Evolutionary conservation across 2,797 vertebrate species (phyloP).

Genomic region (Galago senegalensis): DNA sequence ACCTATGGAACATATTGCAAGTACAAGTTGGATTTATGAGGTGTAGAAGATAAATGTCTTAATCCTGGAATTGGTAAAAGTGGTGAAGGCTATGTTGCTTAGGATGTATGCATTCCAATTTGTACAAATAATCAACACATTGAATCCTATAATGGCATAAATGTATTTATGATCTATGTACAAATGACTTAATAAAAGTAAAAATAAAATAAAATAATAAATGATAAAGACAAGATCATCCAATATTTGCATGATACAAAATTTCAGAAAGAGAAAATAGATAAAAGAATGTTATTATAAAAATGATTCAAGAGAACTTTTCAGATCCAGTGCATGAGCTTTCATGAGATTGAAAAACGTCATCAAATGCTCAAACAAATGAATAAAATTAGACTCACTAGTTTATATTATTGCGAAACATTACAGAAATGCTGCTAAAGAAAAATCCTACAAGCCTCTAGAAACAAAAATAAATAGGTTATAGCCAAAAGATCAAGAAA

Average conservation of each 20-base stretch:
- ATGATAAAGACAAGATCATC: neutral
- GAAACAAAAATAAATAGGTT: neutral
- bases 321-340: neutral
- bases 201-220: too few species aligned
- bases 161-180: too few species aligned
- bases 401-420: neutral
- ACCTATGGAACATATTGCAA: too few species aligned
- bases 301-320: constrained; percentile 13
- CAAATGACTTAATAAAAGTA: too few species aligned
- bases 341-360: neutral
- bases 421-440: constrained; percentile 27
- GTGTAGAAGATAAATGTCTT: too few species aligned
- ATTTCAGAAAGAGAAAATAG: constrained; percentile 38
- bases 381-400: neutral
- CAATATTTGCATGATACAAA: neutral
- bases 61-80: too few species aligned
- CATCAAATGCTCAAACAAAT: neutral
- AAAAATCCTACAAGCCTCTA: neutral
- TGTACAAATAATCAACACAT: too few species aligned
- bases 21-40: too few species aligned
- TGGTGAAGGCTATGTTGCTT: too few species aligned
- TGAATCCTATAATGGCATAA: too few species aligned
- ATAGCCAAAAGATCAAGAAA: neutral
- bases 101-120: too few species aligned
- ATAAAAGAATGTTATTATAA: neutral